A percentile compares a stretch with the other conserved stretches of the same genome.
Evolutionary conservation across 2,888 invertebrate species (phyloP).

Genomic region (Metopia argyrocephala): DNA sequence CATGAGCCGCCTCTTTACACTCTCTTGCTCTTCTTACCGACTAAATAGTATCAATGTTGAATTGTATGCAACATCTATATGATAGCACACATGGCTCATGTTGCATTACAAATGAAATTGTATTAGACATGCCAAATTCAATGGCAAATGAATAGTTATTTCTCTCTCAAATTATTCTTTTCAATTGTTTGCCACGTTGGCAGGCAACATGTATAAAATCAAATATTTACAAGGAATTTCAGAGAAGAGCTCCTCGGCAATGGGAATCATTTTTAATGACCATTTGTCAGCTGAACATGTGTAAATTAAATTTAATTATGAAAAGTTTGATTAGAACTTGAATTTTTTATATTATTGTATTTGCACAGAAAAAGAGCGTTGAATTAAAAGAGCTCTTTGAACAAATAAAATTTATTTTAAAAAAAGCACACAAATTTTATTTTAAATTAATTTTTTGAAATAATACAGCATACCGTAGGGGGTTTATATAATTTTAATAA

Average conservation of each 20-base stretch:
- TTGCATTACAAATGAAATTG: slow-evolving; percentile 52
- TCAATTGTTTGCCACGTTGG: not conserved
- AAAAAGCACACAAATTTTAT: no score
- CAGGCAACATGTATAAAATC: not conserved
- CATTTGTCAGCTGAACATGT: slow-evolving; percentile 51
- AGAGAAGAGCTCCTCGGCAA: not conserved
- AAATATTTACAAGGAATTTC: not conserved
- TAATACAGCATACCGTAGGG: no score
- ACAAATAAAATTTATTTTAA: no score
- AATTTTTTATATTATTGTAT: no score
- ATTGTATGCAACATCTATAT: slow-evolving; percentile 48
- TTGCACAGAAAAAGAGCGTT: no score
- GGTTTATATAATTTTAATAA: no score
- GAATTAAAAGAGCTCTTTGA: no score
- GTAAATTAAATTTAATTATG: slow-evolving; percentile 51
- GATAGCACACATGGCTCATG: slow-evolving; percentile 54
- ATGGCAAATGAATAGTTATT: slow-evolving; percentile 32
- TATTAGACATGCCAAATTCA: slow-evolving; percentile 46
- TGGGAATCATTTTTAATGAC: not conserved
- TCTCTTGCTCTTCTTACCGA: not conserved
- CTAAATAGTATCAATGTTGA: slow-evolving; percentile 43
- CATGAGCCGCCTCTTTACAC: not conserved
- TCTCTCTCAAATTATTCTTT: not conserved
- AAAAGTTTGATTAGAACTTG: not conserved
- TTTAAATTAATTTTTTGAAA: no score